phyloP scores from a whole-genome alignment of 2,113 vertebrate genomes.

The Colistium nudipinnis region DNA sequence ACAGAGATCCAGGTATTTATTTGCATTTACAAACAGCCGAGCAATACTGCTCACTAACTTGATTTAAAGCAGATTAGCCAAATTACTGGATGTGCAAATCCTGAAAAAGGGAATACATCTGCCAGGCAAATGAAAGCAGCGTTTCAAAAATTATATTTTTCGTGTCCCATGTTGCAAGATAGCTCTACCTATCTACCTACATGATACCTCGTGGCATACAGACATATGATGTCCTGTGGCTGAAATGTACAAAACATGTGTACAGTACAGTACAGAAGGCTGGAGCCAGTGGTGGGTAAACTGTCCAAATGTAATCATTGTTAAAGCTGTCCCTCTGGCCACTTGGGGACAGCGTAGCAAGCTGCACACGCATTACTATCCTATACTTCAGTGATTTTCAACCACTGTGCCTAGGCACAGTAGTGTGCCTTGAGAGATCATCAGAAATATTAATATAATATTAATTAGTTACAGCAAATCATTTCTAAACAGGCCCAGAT shows the following conservation, averaged over 20 bases:
- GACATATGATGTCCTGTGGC: no score
- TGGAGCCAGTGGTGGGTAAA: not conserved
- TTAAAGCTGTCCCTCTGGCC: not conserved
- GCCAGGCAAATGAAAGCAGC: not conserved
- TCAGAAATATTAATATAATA: no score
- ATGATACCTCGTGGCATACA: no score
- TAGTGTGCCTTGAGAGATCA: no score
- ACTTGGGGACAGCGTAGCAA: not conserved
- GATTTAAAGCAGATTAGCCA: slow-evolving; percentile 7
- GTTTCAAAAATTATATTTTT: not conserved
- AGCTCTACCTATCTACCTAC: no score
- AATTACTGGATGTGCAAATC: slow-evolving; percentile 10
- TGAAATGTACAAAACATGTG: no score
- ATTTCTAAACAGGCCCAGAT: no score
- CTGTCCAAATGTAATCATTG: not conserved
- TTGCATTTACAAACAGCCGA: not conserved
- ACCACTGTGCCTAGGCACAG: no score
- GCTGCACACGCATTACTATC: not conserved
- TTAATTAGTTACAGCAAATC: no score
- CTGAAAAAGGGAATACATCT: not conserved
- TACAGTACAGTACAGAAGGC: no score
- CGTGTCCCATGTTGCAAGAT: no score
- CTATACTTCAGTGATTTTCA: no score
- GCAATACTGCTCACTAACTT: not conserved
- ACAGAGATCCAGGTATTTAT: slow-evolving; percentile 34